These are phyloP conservation scores for Microcebus griseorufus DNA, from an alignment of 2,113 vertebrate genomes.

Conservation along the genomic window DNA sequence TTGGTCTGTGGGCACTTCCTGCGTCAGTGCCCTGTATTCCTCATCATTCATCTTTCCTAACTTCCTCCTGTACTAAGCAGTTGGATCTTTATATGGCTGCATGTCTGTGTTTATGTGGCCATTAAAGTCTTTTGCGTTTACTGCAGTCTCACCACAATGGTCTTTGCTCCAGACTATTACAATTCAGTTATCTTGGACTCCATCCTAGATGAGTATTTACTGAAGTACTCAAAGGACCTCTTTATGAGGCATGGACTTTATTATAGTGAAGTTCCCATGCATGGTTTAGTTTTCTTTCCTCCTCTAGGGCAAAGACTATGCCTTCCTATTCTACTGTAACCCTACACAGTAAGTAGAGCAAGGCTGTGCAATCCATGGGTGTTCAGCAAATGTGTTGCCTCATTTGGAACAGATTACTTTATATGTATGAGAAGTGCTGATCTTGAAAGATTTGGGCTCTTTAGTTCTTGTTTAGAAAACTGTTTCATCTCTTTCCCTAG, in stretches of 20 bases:
- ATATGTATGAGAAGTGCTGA: background rate
- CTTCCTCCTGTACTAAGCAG: background rate
- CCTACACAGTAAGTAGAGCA: background rate
- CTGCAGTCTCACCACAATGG: background rate
- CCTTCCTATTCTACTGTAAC: background rate
- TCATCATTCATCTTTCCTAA: background rate
- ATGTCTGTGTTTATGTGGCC: constrained; percentile 13
- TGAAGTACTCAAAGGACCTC: constrained; percentile 69
- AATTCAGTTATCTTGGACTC: constrained; percentile 58
- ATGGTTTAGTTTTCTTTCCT: constrained; percentile 41
- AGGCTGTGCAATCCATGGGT: fast-evolving
- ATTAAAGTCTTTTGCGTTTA: background rate
- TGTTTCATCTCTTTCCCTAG: background rate
- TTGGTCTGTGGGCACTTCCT: background rate
- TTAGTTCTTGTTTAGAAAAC: constrained; percentile 18
- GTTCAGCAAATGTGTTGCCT: background rate
- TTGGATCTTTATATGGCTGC: background rate
- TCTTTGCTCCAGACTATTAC: constrained; percentile 28
- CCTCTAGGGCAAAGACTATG: constrained; percentile 20
- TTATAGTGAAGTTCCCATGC: constrained; percentile 48
- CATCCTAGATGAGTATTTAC: constrained; percentile 60
- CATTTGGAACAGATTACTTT: background rate
- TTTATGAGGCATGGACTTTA: constrained; percentile 62
- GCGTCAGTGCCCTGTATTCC: background rate
- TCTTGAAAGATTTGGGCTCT: background rate